Evolutionary conservation across 2,888 invertebrate species (phyloP).

Genomic region (Microctonus hyperodae): DNA sequence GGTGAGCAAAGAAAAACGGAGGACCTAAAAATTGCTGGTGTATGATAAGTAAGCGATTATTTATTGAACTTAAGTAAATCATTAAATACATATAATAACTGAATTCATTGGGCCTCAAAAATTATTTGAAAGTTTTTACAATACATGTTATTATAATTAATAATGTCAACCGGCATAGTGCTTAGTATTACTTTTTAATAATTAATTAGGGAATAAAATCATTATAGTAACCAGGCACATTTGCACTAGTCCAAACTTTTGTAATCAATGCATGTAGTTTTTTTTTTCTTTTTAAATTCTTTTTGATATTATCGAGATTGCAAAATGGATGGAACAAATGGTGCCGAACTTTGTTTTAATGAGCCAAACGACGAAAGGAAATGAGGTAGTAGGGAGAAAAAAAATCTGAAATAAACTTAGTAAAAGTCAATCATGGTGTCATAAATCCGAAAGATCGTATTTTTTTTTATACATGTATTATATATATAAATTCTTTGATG

Average conservation of each 20-base stretch:
- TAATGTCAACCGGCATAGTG: conserved; percentile 35
- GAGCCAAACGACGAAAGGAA: neutral
- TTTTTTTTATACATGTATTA: conserved; percentile 3
- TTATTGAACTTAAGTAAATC: conserved; percentile 1
- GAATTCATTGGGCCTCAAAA: conserved; percentile 8
- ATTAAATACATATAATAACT: neutral
- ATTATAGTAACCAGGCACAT: conserved; percentile 20
- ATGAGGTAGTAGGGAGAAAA: neutral
- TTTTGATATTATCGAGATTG: neutral
- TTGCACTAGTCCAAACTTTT: conserved; percentile 41
- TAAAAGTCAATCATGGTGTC: conserved; percentile 27
- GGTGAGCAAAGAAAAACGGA: conserved; percentile 25
- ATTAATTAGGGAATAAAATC: conserved; percentile 29
- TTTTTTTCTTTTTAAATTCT: neutral
- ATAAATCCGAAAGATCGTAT: conserved; percentile 16
- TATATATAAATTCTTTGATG: conserved; percentile 8
- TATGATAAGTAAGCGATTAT: conserved; percentile 25
- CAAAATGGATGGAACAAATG: conserved; percentile 29
- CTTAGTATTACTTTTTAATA: conserved; percentile 32
- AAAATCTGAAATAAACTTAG: no score
- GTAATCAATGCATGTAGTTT: conserved; percentile 24
- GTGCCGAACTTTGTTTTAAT: neutral
- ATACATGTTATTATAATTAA: conserved; percentile 28
- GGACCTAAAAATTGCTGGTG: conserved; percentile 36
- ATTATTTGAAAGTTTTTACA: conserved; percentile 13